A percentile compares a stretch with the other conserved stretches of the same genome.
Evolutionary conservation across 23 tunicate genomes (phyloP).

Genomic region (Styela clava): DNA sequence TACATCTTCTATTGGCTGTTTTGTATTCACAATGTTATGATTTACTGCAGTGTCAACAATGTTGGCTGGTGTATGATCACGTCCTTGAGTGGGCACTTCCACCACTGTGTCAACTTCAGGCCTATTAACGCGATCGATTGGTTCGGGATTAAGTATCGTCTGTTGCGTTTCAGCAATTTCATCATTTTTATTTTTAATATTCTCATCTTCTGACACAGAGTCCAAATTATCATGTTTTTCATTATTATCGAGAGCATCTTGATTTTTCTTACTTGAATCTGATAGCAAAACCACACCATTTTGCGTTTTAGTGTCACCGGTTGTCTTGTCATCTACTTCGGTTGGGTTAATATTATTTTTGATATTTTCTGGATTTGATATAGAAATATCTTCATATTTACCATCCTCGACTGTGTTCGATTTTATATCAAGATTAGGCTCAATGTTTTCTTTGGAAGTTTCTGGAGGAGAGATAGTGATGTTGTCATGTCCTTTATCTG

Average conservation of each 20-base stretch:
- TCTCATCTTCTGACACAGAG: background rate
- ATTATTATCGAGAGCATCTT: background rate
- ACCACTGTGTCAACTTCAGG: background rate
- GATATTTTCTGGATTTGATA: too few relatives aligned
- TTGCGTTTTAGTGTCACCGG: background rate
- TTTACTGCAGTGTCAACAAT: background rate
- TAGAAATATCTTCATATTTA: background rate
- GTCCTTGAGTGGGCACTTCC: background rate
- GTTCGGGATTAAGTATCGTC: background rate
- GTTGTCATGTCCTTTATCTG: background rate
- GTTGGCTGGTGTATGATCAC: background rate
- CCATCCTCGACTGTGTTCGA: background rate
- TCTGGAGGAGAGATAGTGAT: background rate
- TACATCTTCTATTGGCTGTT: background rate
- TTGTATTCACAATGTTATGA: background rate
- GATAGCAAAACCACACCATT: background rate
- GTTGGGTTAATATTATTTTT: too few relatives aligned
- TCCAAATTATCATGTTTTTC: background rate
- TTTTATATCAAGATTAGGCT: background rate
- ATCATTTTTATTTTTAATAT: background rate
- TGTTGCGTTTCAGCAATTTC: background rate
- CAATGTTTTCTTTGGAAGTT: background rate
- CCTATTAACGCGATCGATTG: background rate
- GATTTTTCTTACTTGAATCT: background rate
- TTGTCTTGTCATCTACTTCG: background rate